Conservation (phyloP, 2,113 vertebrate genomes). For the Carettochelys insculpta region DNA sequence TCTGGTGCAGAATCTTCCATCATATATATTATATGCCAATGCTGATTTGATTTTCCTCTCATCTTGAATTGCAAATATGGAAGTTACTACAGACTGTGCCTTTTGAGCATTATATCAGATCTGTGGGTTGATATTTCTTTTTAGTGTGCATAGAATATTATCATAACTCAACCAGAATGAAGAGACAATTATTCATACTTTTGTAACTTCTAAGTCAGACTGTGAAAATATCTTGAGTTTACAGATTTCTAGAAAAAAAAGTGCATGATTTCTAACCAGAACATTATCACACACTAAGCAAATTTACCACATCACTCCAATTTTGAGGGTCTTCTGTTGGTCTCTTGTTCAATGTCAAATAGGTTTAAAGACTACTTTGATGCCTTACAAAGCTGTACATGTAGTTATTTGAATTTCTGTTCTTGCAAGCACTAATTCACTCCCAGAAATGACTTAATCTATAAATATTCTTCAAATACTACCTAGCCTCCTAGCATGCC, state of each 20-base stretch:
- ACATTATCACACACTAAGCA: not conserved
- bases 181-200: not conserved
- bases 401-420: not conserved
- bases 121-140: not conserved
- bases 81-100: not conserved
- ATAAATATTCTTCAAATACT: slow-evolving; percentile 4
- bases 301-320: not conserved
- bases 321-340: not conserved
- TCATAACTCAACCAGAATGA: not conserved
- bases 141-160: not conserved
- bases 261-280: not conserved
- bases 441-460: not conserved
- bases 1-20: slow-evolving; percentile 35
- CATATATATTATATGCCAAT: slow-evolving; percentile 28
- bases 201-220: not conserved
- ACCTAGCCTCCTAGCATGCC: not conserved
- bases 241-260: not conserved
- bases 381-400: not conserved
- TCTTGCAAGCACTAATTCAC: not conserved
- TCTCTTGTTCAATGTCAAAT: not conserved
- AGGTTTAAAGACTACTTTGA: not conserved
- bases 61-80: not conserved
- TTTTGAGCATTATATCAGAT: not conserved
- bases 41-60: slow-evolving; percentile 50
- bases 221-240: not conserved